Evolutionary conservation across 2,888 invertebrate genomes (phyloP), one percentile per base, ranked within the genome.

Genomic region (Eupeodes luniger): DNA sequence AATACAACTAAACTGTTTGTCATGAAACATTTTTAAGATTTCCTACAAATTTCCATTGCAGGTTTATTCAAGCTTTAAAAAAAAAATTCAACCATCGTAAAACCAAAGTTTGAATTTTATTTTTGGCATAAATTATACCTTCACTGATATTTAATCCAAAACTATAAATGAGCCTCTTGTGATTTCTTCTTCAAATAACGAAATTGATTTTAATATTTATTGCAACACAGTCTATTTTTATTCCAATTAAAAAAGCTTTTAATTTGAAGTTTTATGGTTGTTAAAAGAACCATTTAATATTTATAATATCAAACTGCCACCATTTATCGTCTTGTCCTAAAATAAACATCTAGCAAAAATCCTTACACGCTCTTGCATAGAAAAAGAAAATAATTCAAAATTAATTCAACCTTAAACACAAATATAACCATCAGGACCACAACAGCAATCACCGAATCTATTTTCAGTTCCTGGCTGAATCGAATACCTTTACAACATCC

Each of bases 321-420:
- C 34, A 59, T 12, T 59, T 59, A 59, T 36, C 9, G 34, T 36
- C 59, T 14, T 36, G 59, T 59, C 34, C 34, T 4, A 34, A 59
- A n/a, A 59, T 1, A 59, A 4, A 59, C 40, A 40, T 9, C 27
- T 27, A 27, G 3, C 1, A 3, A 27, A 27, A 27, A 27, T 27
- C 14, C 5, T 59, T 14, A 14, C 57, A 57, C 55, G 27, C 27
- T 27, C 55, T 19, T 5, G 3, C 2, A 3, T 0, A 12, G 69
- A 76, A 78, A 82, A 61, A 67, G 51, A 11, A 61, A 40, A 61
- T 53, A 6, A 44, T 51, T 5, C 36, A 69, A 69, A 67, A 69
- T 36, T 69, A 69, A 53, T 69, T 62, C 59, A 75, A 81, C 62
- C 66, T 53, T 61, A 53, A 62, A 75, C 53, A 69, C 40, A 3